A percentile compares a stretch with the other conserved stretches of the same genome.
These are phyloP conservation scores for Armadillidium nasatum DNA, from an alignment of 1,140 invertebrate species.

Conservation along the genomic window DNA sequence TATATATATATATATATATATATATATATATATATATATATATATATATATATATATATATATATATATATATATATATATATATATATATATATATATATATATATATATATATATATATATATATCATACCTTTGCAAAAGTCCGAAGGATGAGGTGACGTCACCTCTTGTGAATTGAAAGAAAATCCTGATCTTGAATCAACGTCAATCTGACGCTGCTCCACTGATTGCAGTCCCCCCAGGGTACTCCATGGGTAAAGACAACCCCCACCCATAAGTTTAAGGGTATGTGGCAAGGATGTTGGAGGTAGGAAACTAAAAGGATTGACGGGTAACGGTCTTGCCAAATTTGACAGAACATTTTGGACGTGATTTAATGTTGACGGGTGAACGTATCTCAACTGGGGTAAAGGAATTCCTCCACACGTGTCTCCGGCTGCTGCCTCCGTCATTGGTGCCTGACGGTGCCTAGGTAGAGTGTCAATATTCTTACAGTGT, in stretches of 20 bases:
- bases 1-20: too few species aligned
- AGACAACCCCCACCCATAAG: not conserved
- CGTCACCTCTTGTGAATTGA: not conserved
- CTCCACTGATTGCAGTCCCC: not conserved
- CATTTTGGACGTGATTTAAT: not conserved
- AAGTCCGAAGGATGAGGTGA: not conserved
- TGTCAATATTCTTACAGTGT: too few species aligned
- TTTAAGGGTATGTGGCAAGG: not conserved
- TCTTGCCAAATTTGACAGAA: not conserved
- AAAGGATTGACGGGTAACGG: not conserved
- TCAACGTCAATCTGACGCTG: not conserved
- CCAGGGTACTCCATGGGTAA: not conserved
- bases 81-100: too few species aligned
- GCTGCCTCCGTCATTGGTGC: not conserved
- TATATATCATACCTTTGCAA: not conserved
- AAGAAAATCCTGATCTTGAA: not conserved
- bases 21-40: too few species aligned
- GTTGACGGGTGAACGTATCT: not conserved
- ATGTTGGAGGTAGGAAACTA: not conserved
- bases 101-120: too few species aligned
- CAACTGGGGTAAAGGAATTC: not conserved
- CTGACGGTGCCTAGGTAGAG: too few species aligned
- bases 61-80: too few species aligned
- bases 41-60: too few species aligned
- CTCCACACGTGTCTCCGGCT: not conserved